Evolutionary conservation across 2,797 vertebrate species (phyloP), one percentile per base, ranked within the genome.

Genomic region (Darevskia nairensis): DNA sequence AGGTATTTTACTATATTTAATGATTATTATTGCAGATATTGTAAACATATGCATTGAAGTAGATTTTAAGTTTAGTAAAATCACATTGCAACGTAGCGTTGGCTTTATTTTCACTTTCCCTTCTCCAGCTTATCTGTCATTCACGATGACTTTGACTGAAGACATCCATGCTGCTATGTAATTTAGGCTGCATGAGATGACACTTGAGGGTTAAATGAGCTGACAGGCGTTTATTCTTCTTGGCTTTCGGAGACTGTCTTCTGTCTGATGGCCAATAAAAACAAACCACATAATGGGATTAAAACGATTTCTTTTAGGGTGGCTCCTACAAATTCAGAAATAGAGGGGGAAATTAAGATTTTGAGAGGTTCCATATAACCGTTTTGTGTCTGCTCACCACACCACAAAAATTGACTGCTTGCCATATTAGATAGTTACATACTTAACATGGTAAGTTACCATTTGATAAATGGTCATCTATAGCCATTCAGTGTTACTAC

Each of bases 1-100:
- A 96, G 96, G 96, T 96, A 97, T 97, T 97, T 97, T 96, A 96
- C 96, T 97, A 95, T 97, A 96, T 97, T 97, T 97, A 97, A 97
- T 97, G 96, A 97, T 97, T 96, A 97, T 97, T 97, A 97, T 94
- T 95, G 96, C 96, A 92, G 94, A 96, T 97, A 97, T 96, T 96
- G 94, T 97, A 96, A 97, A 97, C 96, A 97, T 96, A 97, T 97
- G 96, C 97, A 97, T 97, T 97, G 94, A 96, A 96, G 90, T 89
- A 94, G 88, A 96, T 94, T 61, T 90, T 84, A 97, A 96, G 92
- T 81, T 86, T 96, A 96, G 93, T 90, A 93, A 90, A 95, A 94
- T 95, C 93, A 92, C 95, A 93, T 93, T 92, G 92, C 90, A 88
- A 94, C 95, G 95, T 88, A 88, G 83, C 91, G 94, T 93, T 85